These are phyloP conservation scores for Smutsia gigantea DNA, from an alignment of 2,797 vertebrate species.

Conservation along the genomic window DNA sequence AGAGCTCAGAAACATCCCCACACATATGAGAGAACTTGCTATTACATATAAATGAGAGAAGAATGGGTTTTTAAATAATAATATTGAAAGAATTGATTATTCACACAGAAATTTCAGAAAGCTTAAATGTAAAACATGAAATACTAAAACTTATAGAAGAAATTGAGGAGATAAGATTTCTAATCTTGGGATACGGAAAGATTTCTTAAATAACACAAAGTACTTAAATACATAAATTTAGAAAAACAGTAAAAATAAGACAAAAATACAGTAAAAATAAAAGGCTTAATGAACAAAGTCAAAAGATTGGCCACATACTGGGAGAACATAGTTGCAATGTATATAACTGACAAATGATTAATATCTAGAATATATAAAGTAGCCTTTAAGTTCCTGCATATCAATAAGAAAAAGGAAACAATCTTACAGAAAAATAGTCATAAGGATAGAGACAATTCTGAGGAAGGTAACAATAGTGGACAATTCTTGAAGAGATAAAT, in stretches of 20 bases:
- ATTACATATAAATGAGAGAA: not conserved
- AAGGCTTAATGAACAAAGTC: not conserved
- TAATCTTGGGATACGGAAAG: not conserved
- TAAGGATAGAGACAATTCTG: not conserved
- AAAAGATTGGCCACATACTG: not conserved
- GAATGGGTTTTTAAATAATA: not conserved
- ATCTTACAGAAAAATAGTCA: not conserved
- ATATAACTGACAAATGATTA: not conserved
- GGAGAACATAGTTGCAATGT: not conserved
- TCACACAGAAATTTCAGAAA: not conserved
- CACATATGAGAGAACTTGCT: not conserved
- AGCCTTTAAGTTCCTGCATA: not conserved
- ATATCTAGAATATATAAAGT: not conserved
- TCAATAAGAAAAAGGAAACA: not conserved
- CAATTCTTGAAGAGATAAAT: not conserved
- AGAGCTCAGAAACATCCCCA: not conserved
- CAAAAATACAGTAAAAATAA: not conserved
- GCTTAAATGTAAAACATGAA: not conserved
- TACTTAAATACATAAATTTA: conserved; percentile 8
- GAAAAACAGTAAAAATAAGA: conserved; percentile 10
- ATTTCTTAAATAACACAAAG: not conserved
- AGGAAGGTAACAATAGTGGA: not conserved
- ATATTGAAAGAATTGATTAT: not conserved
- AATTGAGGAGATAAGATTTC: not conserved
- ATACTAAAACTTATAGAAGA: not conserved